Evolutionary conservation across 1,140 invertebrate genomes (phyloP), one percentile per base, ranked within the genome.

Genomic region (Nylanderia fulva): DNA sequence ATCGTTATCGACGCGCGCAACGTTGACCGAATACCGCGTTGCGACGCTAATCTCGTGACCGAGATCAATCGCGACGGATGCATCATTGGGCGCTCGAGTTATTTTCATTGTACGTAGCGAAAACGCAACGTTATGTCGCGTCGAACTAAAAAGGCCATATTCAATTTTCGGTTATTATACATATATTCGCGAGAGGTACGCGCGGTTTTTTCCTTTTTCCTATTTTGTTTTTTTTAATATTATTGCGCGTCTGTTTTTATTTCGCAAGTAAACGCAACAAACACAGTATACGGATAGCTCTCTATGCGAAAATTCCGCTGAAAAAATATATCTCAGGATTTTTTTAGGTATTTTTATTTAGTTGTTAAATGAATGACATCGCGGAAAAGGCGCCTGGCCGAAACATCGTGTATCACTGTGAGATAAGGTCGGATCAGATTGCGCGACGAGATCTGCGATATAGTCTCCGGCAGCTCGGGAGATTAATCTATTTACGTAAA

Each of bases 111-210:
- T 58, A 58, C 36, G 9, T 39, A 56, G 48, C 36, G 18, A 80
- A 82, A 82, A 72, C 52, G 77, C 77, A 60, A 72, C 52, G 66
- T 82, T 64, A 68, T 58, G 77, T 82, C 64, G 77, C 77, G 58
- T 80, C 54, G 77, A 72, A 58, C 54, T 82, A 72, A 71, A 82
- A 82, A 72, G 66, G 52, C 27, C 54, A 60, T 33, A 82, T 82
- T 82, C 66, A 82, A 82, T 82, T 82, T 82, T 82, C 52, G 52
- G n/a, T 82, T 82, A 82, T 82, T 82, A 82, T 71, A 75, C 8
- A n/a, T n/a, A n/a, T n/a, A n/a, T n/a, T n/a, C n/a, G n/a, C n/a
- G 52, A 27, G 36, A 48, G 66, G 36, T 39, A 68, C 18, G 36
- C 8, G 11, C 27, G 7, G 18, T 42, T 72, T 56, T 54, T 58